Evolutionary conservation across 2,888 invertebrate genomes (phyloP).

Genomic region (Morpho helenor): DNA sequence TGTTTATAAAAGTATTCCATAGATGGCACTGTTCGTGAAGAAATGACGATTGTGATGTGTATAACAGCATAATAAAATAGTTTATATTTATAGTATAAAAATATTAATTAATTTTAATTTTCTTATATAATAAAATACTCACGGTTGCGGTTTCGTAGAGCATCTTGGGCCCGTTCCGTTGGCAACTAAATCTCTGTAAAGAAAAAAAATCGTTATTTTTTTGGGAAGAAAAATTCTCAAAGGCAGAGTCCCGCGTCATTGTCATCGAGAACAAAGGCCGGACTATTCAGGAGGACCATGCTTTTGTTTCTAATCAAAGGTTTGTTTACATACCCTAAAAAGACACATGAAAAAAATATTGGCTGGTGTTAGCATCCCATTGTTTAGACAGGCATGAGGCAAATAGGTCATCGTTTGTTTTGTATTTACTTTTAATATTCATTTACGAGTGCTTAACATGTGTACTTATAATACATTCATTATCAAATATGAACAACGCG

Average conservation of each 20-base stretch:
- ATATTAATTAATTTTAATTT: conserved; percentile 3
- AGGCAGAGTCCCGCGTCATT: conserved; percentile 23
- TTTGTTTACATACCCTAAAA: conserved; percentile 25
- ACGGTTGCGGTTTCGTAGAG: conserved; percentile 63
- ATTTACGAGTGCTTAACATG: not conserved
- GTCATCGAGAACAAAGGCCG: conserved; percentile 29
- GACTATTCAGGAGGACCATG: conserved; percentile 20
- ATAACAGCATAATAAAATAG: not conserved
- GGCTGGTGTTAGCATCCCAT: conserved; percentile 11
- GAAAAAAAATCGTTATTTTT: conserved; percentile 19
- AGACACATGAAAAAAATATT: conserved; percentile 20
- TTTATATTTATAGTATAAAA: not conserved
- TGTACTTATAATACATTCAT: not conserved
- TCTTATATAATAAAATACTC: conserved; percentile 42
- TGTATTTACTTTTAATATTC: not conserved
- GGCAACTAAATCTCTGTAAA: conserved; percentile 31
- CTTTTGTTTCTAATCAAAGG: conserved; percentile 28
- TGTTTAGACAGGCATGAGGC: conserved; percentile 18
- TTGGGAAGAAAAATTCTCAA: conserved; percentile 22
- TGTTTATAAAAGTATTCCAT: conserved; percentile 26
- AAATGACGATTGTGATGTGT: conserved; percentile 44
- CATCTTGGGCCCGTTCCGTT: conserved; percentile 43
- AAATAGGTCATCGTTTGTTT: conserved; percentile 21
- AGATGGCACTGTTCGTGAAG: conserved; percentile 50
- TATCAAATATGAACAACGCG: too few species aligned